phyloP scores from a whole-genome alignment of 2,797 vertebrate genomes.

The Anniella stebbinsi region DNA sequence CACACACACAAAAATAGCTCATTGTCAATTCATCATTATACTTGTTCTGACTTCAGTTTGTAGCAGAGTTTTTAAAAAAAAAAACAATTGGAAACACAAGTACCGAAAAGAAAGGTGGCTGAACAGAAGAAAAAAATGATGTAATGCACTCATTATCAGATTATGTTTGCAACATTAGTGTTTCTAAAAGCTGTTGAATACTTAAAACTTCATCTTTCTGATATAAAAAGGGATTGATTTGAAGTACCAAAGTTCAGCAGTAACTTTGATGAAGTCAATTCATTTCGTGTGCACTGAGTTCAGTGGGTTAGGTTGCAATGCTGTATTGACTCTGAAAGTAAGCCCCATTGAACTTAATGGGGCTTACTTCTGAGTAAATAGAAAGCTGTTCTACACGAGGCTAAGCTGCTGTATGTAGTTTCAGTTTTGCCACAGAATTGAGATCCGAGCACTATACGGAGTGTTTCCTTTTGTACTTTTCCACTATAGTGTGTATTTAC shows the following conservation, averaged over 20 bases:
- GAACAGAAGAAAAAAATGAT: neutral
- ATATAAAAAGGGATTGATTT: constrained; percentile 45
- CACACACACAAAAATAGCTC: constrained; percentile 28
- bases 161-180: constrained; percentile 59
- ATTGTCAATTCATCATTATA: constrained; percentile 41
- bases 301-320: neutral
- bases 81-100: neutral
- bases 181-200: constrained; percentile 58
- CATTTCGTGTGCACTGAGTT: neutral
- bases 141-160: constrained; percentile 33
- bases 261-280: constrained; percentile 36
- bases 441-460: no score
- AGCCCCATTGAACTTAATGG: neutral
- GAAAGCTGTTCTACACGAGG: no score
- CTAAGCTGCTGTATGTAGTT: no score
- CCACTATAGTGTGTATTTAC: no score
- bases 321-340: neutral
- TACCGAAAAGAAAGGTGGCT: neutral
- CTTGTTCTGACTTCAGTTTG: constrained; percentile 43
- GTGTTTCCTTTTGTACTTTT: no score
- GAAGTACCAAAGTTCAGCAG: constrained; percentile 52
- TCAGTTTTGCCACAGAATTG: no score
- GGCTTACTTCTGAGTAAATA: neutral
- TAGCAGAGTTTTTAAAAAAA: neutral
- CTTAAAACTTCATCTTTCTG: constrained; percentile 49